These are phyloP conservation scores for Drosophila kohkoa DNA, from an alignment of 1,140 invertebrate genomes.

Conservation along the genomic window DNA sequence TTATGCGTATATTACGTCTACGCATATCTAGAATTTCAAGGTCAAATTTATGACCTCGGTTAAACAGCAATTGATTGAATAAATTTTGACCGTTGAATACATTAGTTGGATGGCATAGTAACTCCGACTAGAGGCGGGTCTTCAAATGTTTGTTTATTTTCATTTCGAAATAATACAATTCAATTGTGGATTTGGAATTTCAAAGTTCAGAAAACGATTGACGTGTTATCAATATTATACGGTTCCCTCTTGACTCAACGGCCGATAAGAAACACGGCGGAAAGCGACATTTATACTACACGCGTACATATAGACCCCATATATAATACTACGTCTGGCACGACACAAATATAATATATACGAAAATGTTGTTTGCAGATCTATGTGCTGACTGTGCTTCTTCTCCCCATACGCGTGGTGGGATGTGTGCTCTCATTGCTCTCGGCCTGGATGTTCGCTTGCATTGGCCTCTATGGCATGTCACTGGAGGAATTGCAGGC, in stretches of 20 bases:
- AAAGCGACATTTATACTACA: background rate
- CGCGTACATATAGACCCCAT: background rate
- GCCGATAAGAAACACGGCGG: background rate
- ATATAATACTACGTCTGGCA: conserved; percentile 10
- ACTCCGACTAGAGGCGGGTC: background rate
- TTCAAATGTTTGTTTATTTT: conserved; percentile 1
- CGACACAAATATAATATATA: background rate
- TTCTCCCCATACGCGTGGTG: conserved; percentile 91
- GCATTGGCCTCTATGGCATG: conserved; percentile 91
- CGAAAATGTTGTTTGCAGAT: conserved; percentile 88
- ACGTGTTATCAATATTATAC: conserved; percentile 12
- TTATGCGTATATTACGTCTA: too few relatives aligned
- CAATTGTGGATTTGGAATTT: conserved; percentile 1
- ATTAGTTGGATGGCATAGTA: background rate
- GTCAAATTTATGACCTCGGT: background rate
- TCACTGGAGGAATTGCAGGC: conserved; percentile 90
- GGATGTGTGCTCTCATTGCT: conserved; percentile 91
- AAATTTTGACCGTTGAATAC: background rate
- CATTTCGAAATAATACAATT: background rate
- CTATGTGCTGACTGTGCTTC: conserved; percentile 90
- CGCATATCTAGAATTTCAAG: background rate
- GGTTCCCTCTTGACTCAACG: background rate
- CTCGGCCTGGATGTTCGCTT: conserved; percentile 92
- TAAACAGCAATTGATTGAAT: conserved; percentile 3
- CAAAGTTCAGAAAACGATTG: conserved; percentile 26